Percentiles rank a stretch among this genome's conserved stretches.
Evolutionary conservation across 2,888 invertebrate species (phyloP).

Genomic region (Helleia helle): DNA sequence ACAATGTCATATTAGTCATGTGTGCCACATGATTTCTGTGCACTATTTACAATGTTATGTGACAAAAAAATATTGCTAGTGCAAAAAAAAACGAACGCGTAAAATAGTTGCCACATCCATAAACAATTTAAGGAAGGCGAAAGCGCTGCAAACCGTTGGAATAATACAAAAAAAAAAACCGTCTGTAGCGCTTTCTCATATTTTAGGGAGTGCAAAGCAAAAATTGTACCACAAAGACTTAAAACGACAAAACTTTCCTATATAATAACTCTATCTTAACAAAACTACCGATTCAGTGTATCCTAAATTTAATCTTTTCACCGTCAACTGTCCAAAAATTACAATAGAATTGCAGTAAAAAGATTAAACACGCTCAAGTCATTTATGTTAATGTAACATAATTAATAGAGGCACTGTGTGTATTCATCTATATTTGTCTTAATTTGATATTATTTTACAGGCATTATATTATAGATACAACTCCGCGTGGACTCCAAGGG

Average conservation of each 20-base stretch:
- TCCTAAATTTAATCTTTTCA: slow-evolving; percentile 62
- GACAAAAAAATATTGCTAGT: neutral
- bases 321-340: slow-evolving; percentile 24
- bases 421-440: slow-evolving; percentile 55
- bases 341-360: slow-evolving; percentile 41
- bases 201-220: slow-evolving; percentile 23
- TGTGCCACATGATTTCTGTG: neutral
- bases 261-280: slow-evolving; percentile 50
- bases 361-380: slow-evolving; percentile 56
- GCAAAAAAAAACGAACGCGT: slow-evolving; percentile 1
- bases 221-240: slow-evolving; percentile 49
- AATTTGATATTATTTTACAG: slow-evolving; percentile 23
- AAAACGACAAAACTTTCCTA: slow-evolving; percentile 35
- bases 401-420: slow-evolving; percentile 75
- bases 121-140: neutral
- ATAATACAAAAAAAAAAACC: slow-evolving; percentile 13
- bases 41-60: slow-evolving; percentile 4
- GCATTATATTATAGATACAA: slow-evolving; percentile 15
- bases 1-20: slow-evolving; percentile 6
- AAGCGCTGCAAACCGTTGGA: neutral
- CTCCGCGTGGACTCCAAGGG: slow-evolving; percentile 10
- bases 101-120: slow-evolving; percentile 4
- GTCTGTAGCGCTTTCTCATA: slow-evolving; percentile 12
- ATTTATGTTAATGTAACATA: slow-evolving; percentile 76
- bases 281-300: slow-evolving; percentile 53